phyloP scores from a whole-genome alignment of 1,140 invertebrate species.

The Heliconius hermathena region DNA sequence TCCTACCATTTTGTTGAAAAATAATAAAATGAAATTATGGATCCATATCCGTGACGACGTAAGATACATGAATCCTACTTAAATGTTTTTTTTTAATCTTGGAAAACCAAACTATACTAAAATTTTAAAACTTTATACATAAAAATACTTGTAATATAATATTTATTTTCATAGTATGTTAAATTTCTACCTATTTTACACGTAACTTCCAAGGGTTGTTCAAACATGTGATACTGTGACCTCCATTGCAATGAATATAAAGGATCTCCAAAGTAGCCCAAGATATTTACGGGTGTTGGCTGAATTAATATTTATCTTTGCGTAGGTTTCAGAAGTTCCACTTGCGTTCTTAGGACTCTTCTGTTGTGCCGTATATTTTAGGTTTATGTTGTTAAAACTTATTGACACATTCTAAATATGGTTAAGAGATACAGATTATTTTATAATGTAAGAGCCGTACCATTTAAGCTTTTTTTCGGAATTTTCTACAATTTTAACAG shows the following conservation, averaged over 20 bases:
- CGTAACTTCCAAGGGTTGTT: background rate
- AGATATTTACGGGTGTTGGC: background rate
- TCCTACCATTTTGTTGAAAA: no score
- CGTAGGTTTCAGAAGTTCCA: background rate
- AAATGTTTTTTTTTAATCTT: no score
- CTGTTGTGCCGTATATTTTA: background rate
- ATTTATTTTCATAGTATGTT: background rate
- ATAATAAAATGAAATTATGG: no score
- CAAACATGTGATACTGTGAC: background rate
- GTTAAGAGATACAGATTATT: background rate
- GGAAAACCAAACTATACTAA: no score
- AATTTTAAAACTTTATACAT: no score
- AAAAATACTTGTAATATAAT: no score
- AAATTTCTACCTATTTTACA: background rate
- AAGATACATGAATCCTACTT: no score
- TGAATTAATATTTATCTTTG: constrained; percentile 7
- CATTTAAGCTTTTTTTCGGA: no score
- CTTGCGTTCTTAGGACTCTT: background rate
- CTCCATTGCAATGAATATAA: background rate
- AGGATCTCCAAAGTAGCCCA: background rate
- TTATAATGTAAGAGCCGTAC: background rate
- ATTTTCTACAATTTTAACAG: no score
- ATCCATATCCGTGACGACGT: no score
- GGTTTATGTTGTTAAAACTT: background rate
- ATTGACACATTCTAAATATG: background rate